phyloP scores from a whole-genome alignment of 2,888 invertebrate genomes.

The Camptogramma bilineatum region DNA sequence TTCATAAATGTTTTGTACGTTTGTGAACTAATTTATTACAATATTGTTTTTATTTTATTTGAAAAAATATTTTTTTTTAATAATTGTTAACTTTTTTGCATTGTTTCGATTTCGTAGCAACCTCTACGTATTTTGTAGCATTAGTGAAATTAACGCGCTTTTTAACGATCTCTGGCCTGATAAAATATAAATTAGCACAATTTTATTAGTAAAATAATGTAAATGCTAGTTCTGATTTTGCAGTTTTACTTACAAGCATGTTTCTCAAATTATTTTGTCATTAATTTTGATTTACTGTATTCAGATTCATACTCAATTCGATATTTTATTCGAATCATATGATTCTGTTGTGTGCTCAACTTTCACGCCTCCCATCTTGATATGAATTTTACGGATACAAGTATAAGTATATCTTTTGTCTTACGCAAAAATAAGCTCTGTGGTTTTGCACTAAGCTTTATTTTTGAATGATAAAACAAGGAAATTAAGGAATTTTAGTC shows the following conservation, averaged over 20 bases:
- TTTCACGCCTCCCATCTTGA: conserved; percentile 8
- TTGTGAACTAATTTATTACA: conserved; percentile 7
- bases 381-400: background rate
- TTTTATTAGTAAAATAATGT: too few relatives aligned
- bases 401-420: background rate
- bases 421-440: background rate
- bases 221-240: too few relatives aligned
- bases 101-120: background rate
- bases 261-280: background rate
- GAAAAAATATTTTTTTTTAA: background rate
- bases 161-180: too few relatives aligned
- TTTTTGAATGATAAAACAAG: background rate
- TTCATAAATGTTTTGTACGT: conserved; percentile 16
- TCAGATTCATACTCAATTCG: background rate
- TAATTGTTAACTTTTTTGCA: background rate
- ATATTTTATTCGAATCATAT: conserved; percentile 3
- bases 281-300: background rate
- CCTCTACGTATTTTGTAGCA: too few relatives aligned
- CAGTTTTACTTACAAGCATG: too few relatives aligned
- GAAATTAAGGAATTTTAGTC: conserved; percentile 13
- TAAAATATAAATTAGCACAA: too few relatives aligned
- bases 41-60: conserved; percentile 4
- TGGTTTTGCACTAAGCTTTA: background rate
- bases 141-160: too few relatives aligned
- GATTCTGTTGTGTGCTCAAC: conserved; percentile 9